Conservation (phyloP, 53 echinoderm and acorn worm species). For the Echinometra lucunter region DNA sequence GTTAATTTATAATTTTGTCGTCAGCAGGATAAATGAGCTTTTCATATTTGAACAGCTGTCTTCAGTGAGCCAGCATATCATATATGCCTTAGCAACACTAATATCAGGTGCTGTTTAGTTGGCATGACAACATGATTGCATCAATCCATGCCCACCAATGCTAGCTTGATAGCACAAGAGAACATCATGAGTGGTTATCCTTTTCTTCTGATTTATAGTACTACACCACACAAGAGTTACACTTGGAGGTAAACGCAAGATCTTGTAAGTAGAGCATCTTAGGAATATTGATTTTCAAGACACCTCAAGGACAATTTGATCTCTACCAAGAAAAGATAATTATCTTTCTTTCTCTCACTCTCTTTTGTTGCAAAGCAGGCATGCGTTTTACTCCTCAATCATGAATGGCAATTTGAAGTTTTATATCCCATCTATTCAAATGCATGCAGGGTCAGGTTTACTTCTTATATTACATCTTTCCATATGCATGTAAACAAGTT, state of each 20-base stretch:
- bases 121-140: slow-evolving; percentile 54
- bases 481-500: not conserved
- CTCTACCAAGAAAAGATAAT: not conserved
- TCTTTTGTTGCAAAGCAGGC: not conserved
- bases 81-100: slow-evolving; percentile 49
- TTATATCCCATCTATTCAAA: not conserved
- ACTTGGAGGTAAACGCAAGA: slow-evolving; percentile 3
- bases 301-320: slow-evolving; percentile 35
- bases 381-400: not conserved
- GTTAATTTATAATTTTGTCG: slow-evolving; percentile 19
- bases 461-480: not conserved
- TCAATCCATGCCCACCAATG: slow-evolving; percentile 25
- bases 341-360: slow-evolving; percentile 10
- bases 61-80: not conserved
- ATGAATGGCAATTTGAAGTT: not conserved
- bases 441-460: not conserved
- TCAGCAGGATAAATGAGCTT: slow-evolving; percentile 44
- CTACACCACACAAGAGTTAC: not conserved
- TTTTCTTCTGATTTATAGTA: not conserved
- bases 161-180: not conserved
- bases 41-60: slow-evolving; percentile 56
- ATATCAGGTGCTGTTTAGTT: slow-evolving; percentile 36
- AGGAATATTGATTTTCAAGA: not conserved
- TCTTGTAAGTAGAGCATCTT: not conserved
- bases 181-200: not conserved